Percentiles rank a stretch among this genome's conserved stretches.
Conservation (phyloP, 2,113 vertebrate genomes). For the Catharus minimus region DNA sequence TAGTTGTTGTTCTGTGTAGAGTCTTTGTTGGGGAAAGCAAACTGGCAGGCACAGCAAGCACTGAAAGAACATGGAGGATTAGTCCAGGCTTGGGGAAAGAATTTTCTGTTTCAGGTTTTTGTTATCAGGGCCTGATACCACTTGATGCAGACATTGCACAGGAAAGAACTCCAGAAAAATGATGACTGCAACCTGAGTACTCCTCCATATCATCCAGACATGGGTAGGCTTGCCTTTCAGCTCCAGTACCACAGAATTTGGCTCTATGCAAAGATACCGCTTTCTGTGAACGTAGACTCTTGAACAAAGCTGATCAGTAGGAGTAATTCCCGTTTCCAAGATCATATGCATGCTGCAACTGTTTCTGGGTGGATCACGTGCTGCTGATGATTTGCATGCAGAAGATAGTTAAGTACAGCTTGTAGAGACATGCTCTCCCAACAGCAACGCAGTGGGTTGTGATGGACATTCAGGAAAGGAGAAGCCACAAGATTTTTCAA, state of each 20-base stretch:
- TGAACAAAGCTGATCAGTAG: background rate
- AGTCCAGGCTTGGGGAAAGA: background rate
- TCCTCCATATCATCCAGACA: background rate
- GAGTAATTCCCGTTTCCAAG: background rate
- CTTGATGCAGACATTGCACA: background rate
- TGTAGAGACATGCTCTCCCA: background rate
- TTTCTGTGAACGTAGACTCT: background rate
- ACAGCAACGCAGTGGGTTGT: background rate
- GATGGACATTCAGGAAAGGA: background rate
- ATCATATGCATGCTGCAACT: background rate
- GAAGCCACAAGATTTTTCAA: constrained; percentile 7
- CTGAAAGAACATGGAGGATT: background rate
- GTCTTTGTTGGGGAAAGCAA: background rate
- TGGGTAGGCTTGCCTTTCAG: background rate
- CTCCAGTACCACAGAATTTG: background rate
- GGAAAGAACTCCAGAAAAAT: background rate
- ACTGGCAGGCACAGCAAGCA: background rate
- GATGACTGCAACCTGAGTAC: background rate
- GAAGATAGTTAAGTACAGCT: background rate
- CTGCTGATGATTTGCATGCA: background rate
- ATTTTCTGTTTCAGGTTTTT: background rate
- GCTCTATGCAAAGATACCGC: background rate
- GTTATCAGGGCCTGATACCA: background rate
- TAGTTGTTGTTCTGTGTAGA: background rate
- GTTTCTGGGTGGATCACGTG: constrained; percentile 8